Evolutionary conservation across 2,888 invertebrate species (phyloP).

Genomic region (Diarsia dahlii): DNA sequence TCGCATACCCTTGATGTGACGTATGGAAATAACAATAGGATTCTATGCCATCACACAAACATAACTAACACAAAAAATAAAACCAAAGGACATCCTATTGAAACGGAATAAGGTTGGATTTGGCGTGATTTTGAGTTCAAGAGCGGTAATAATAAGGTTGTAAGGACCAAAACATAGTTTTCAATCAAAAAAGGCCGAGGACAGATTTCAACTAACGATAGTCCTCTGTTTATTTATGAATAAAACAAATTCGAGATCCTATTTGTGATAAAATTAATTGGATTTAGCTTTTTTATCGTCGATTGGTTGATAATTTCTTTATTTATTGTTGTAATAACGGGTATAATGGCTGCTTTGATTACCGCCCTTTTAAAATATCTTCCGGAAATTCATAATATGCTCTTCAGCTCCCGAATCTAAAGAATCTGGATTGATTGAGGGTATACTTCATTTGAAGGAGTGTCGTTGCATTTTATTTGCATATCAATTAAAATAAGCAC

Average conservation of each 20-base stretch:
- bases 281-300: conserved; percentile 66
- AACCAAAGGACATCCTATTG: neutral
- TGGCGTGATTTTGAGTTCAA: neutral
- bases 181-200: conserved; percentile 76
- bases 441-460: conserved; percentile 6
- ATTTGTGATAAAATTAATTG: conserved; percentile 71
- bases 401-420: conserved; percentile 49
- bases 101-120: conserved; percentile 7
- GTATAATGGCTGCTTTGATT: conserved; percentile 58
- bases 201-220: conserved; percentile 78
- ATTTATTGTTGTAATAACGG: conserved; percentile 61
- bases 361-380: conserved; percentile 43
- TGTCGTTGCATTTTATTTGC: conserved; percentile 34
- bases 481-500: conserved; percentile 26
- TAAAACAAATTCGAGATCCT: conserved; percentile 73
- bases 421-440: conserved; percentile 36
- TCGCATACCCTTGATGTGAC: conserved; percentile 79
- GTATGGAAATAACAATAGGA: conserved; percentile 79
- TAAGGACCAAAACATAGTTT: conserved; percentile 67
- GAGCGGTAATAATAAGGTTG: conserved; percentile 35
- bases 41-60: conserved; percentile 43
- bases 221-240: conserved; percentile 65
- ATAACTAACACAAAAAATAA: conserved; percentile 1
- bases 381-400: conserved; percentile 59
- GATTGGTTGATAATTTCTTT: conserved; percentile 68